Evolutionary conservation across 2,113 vertebrate species (phyloP).

Genomic region (Pholis gunnellus): DNA sequence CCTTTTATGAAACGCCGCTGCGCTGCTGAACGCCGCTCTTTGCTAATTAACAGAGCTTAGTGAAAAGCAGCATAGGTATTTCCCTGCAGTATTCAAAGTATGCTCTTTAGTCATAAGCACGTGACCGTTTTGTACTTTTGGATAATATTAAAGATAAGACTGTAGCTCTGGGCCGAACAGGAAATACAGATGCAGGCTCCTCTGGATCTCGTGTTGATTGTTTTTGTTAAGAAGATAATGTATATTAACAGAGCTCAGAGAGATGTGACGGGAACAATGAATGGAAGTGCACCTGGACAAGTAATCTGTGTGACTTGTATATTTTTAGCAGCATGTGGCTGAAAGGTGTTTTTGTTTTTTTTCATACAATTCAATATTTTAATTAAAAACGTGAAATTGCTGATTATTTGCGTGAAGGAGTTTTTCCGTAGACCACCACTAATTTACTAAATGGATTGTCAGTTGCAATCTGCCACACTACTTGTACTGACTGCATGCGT

Average conservation of each 20-base stretch:
- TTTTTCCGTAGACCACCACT: constrained; percentile 29
- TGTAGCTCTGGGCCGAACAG: constrained; percentile 10
- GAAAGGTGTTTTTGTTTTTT: constrained; percentile 5
- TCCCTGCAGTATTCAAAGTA: constrained; percentile 58
- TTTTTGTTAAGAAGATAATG: constrained; percentile 44
- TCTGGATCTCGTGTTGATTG: constrained; percentile 5
- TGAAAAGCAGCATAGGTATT: constrained; percentile 37
- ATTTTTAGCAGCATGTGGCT: constrained; percentile 7
- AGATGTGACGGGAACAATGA: constrained; percentile 37
- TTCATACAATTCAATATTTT: not conserved
- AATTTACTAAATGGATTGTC: constrained; percentile 26
- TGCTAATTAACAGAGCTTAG: constrained; percentile 54
- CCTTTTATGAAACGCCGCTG: constrained; percentile 14
- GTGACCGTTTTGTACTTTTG: constrained; percentile 49
- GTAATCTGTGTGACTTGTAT: constrained; percentile 8
- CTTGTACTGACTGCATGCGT: constrained; percentile 62
- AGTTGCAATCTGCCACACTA: not conserved
- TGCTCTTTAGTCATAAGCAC: constrained; percentile 38
- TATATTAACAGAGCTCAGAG: constrained; percentile 29
- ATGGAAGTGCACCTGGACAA: constrained; percentile 31
- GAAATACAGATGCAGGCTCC: constrained; percentile 36
- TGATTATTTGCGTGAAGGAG: constrained; percentile 28
- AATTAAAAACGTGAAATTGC: not conserved
- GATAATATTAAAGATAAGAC: constrained; percentile 55
- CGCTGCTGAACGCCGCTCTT: constrained; percentile 31